Evolutionary conservation across 2,888 invertebrate genomes (phyloP).

Genomic region (Metellina segmentata): DNA sequence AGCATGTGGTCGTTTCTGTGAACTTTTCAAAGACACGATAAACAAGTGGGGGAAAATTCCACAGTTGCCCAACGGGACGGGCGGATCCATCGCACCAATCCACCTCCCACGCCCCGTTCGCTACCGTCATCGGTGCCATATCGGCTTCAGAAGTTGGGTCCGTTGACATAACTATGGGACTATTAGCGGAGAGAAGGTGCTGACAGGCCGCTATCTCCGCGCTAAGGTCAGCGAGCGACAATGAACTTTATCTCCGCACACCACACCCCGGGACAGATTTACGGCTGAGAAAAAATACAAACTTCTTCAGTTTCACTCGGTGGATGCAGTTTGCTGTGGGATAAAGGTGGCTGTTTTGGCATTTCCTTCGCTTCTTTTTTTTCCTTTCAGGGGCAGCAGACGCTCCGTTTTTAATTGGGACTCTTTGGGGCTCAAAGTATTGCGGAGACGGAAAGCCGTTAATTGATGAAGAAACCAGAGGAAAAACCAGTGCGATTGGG

Average conservation of each 20-base stretch:
- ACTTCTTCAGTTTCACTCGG: conserved; percentile 9
- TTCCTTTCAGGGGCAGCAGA: not conserved
- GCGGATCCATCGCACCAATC: not conserved
- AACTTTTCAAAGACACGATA: no score
- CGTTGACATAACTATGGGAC: conserved; percentile 69
- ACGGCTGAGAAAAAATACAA: conserved; percentile 58
- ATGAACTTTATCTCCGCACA: conserved; percentile 71
- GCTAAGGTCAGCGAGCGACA: conserved; percentile 62
- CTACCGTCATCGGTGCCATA: conserved; percentile 8
- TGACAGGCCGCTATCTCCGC: conserved; percentile 58
- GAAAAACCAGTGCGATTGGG: not conserved
- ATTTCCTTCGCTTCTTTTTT: not conserved
- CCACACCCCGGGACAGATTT: conserved; percentile 69
- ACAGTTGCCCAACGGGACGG: conserved; percentile 12
- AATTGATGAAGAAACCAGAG: not conserved
- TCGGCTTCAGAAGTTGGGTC: conserved; percentile 8
- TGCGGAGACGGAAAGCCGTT: not conserved
- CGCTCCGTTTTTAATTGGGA: conserved; percentile 14
- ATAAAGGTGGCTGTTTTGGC: conserved; percentile 3
- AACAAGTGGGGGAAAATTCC: not conserved
- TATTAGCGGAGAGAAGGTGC: conserved; percentile 59
- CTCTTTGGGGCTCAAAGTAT: not conserved
- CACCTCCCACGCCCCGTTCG: conserved; percentile 26
- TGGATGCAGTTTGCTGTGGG: conserved; percentile 7
- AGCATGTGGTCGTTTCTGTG: no score